Base-by-base conservation (phyloP, 1,140 invertebrate genomes). In the Xylocopa sonorina region DNA sequence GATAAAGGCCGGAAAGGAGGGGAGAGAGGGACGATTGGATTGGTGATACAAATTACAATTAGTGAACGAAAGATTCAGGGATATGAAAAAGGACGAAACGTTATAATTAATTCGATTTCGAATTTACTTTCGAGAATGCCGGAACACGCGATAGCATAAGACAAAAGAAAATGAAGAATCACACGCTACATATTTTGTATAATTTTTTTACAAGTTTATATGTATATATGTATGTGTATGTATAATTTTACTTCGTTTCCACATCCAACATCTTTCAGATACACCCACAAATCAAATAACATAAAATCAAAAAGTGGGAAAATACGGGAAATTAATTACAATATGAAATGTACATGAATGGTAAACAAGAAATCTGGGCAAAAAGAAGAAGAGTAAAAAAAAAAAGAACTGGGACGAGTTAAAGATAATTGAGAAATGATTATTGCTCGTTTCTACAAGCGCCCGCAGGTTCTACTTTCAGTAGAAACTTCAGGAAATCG, bases 191-290 rank as follows among this genome's bases (percentile, higher is more conserved):
- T 73, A 84, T 77, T 85, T 84, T 64, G 51, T 60, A 51, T 60
- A 60, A 51, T 68, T 80, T 80, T 38, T 68, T 76, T 62, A 66
- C 64, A 57, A 41, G 48, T 77, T 80, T 80, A 58, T 75, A 58
- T 80, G 50, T 68, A 67, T 76, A 58, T 71, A 68, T 78, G 38
- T 78, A 69, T 82, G 38, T 78, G 64, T 82, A 73, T 46, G 51
- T 64, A 66, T 82, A 66, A 21, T 53, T 53, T 78, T 78, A 27
- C 48, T 62, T 51, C 38, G 10, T 67, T 48, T 66, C 77, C 34
- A 46, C n/a, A n/a, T n/a, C 77, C 57, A 82, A 80, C 82, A 80
- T 72, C 60, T 84, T 67, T 66, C 78, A 63, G 62, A 84, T 84
- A 72, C 71, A 84, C 64, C 53, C 76, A 78, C 68, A 73, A 79